Conservation (phyloP, 2,113 vertebrate genomes). For the Heloderma charlesbogerti region DNA sequence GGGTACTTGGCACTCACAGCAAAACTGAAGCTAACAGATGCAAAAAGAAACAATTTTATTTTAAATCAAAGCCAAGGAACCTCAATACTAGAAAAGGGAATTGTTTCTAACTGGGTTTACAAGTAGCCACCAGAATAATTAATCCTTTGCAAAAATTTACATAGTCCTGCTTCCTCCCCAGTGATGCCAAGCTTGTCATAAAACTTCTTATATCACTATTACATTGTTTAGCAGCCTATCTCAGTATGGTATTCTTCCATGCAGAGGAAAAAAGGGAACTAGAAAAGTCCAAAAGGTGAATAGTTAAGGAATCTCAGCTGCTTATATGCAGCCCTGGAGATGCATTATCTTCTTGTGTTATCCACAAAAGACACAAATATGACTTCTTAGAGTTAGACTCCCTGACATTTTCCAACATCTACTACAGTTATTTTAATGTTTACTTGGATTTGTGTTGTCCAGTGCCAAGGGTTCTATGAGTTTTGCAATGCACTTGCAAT, state of each 20-base stretch:
- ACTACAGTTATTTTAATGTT: not conserved
- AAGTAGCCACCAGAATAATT: not conserved
- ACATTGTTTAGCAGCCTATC: not conserved
- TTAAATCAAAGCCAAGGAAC: not conserved
- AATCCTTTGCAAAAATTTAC: not conserved
- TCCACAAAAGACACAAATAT: not conserved
- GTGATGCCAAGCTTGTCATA: slow-evolving; percentile 2
- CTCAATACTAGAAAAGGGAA: not conserved
- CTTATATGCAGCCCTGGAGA: not conserved
- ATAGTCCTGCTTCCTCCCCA: not conserved
- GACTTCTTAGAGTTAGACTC: not conserved
- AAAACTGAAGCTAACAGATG: not conserved
- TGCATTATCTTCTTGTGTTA: not conserved
- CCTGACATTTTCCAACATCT: not conserved
- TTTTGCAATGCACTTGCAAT: not conserved
- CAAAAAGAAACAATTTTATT: not conserved
- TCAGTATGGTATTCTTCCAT: not conserved
- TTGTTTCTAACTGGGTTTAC: not conserved
- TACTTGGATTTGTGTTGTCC: not conserved
- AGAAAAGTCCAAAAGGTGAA: not conserved
- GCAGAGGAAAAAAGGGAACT: not conserved
- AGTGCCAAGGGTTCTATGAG: not conserved
- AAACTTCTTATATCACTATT: not conserved
- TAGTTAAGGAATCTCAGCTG: not conserved
- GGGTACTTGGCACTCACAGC: not conserved